Base-by-base conservation (phyloP, 1,140 invertebrate species). In the Mycetomoellerius zeteki region DNA sequence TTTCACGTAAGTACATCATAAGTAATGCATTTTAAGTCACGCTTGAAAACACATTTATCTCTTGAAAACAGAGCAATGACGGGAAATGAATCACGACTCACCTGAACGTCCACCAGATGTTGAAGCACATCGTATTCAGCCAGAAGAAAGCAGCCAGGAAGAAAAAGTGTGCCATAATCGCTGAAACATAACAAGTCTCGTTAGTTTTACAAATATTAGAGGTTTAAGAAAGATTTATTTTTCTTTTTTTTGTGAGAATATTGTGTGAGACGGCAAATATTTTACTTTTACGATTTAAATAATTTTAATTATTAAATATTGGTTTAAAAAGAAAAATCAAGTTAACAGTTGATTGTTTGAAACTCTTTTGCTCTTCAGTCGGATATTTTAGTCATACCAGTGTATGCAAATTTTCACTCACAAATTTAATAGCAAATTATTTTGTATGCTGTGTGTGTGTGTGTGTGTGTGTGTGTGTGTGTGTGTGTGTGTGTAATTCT, bases 111-210 rank as follows among this genome's bases (percentile, higher is more conserved):
- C 98, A 98, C 97, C 98, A 99, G 93, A 99, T 98, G 95, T 99
- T 98, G 96, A 99, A 98, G 94, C 98, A 98, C 98, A 99, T 99
- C 56, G 98, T 98, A 95, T 98, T 98, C 81, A 99, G 97, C 99
- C 99, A 99, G 94, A 99, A 99, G 96, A 99, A 99, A 85, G 98
- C 98, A 37, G 98, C 97, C 92, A 99, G 96, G 95, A 99, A 99
- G 95, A 98, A 98, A 96, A 99, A 99, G 94, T 99, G 99, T 96
- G 98, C 98, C 90, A 97, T 96, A 64, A 98, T 96, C 72, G 98
- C 98, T 96, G 97, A 93, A 96, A 97, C 93, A 95, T 95, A 95
- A 95, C 56, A 76, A 89, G 12, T 16, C 86, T 88, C 33, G 75
- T 85, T 90, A 86, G 19, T 50, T 86, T 81, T 64, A 52, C 52